Base-by-base conservation (phyloP, 2,113 vertebrate species). In the Chaetodon auriga region DNA sequence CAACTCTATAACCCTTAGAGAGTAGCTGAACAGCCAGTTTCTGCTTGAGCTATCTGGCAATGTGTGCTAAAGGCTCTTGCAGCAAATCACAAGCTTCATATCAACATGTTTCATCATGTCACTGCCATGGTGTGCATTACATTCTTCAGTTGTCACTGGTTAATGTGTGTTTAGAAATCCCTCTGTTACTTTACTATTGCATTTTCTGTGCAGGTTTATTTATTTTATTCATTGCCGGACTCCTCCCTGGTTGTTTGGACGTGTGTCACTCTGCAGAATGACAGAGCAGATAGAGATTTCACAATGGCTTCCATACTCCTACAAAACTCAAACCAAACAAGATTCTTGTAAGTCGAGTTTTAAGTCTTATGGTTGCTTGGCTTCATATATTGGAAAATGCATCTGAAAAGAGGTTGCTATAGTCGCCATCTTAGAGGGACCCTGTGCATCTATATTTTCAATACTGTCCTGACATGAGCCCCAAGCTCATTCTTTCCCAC, bases 21-120 rank as follows among this genome's bases (percentile, higher is more conserved):
- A 49, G 4, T n/a, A 8, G 10, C 2, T 70, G 6, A 68, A 19
- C 53, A 60, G 18, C 3, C 3, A 46, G 21, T 53, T 65, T 36
- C 30, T 6, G 6, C 5, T 8, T 5, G 8, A 30, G 15, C 5
- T 38, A 16, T 35, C 14, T 43, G 13, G 4, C n/a, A 35, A 8
- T 0, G 2, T 55, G 23, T 64, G 30, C n/a, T 38, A 2, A 5
- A 25, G 4, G n/a, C 9, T 49, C 2, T 36, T 77, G 6, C n/a
- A 4, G 1, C 10, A 25, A 2, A 2, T 10, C n/a, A 19, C 6
- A 41, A 5, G 9, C 8, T 0, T 48, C 25, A 5, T 30, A 30
- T 64, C 48, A 60, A 14, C 57, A 75, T 14, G 75, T 74, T 69
- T 83, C 54, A 49, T 53, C 51, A 51, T 25, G 30, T 43, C 11